Percentiles rank a stretch among this genome's conserved stretches.
Evolutionary conservation across 2,888 invertebrate genomes (phyloP).

Genomic region (Melipona bicolor): DNA sequence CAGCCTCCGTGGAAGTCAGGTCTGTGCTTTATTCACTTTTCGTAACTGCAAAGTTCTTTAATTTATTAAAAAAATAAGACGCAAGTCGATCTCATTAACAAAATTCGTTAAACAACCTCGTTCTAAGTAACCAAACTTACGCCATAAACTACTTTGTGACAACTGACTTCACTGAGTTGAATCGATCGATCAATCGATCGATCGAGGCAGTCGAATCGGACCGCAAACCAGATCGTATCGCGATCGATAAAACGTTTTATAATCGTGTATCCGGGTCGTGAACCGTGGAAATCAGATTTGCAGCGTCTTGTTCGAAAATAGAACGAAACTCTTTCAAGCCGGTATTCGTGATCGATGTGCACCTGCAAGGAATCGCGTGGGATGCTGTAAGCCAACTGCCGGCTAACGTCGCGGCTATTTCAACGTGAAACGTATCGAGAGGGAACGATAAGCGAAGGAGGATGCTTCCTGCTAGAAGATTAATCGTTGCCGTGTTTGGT

Average conservation of each 20-base stretch:
- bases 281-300: slow-evolving; percentile 13
- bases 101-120: background rate
- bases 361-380: slow-evolving; percentile 27
- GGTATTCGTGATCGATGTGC: slow-evolving; percentile 41
- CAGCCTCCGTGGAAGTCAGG: slow-evolving; percentile 72
- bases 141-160: no score
- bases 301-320: slow-evolving; percentile 1
- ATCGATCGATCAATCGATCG: slow-evolving; percentile 4
- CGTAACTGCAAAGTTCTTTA: background rate
- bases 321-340: background rate
- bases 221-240: no score
- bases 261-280: slow-evolving; percentile 4
- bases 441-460: slow-evolving; percentile 20
- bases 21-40: background rate
- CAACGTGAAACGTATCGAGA: slow-evolving; percentile 19
- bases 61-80: background rate
- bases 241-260: slow-evolving; percentile 5
- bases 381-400: slow-evolving; percentile 43
- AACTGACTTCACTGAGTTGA: background rate
- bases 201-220: background rate
- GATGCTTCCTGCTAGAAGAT: slow-evolving; percentile 58
- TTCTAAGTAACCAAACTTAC: background rate
- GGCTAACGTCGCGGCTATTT: slow-evolving; percentile 8
- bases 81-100: background rate
- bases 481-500: slow-evolving; percentile 56